These are phyloP conservation scores for Xanthia togata DNA, from an alignment of 2,888 invertebrate genomes.

Conservation along the genomic window DNA sequence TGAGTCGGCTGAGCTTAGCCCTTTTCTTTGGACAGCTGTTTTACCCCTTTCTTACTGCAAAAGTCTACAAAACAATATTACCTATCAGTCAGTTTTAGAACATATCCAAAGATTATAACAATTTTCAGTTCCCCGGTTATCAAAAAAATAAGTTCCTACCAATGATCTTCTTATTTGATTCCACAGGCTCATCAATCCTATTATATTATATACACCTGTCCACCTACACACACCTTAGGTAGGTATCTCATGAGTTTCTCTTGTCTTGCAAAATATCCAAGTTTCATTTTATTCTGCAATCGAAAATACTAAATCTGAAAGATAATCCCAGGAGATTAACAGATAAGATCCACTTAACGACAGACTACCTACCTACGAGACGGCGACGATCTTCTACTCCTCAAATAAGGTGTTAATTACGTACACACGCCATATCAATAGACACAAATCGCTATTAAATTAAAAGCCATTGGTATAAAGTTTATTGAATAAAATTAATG, in stretches of 20 bases:
- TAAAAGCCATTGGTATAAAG: conserved; percentile 52
- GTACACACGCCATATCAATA: conserved; percentile 60
- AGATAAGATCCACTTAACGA: conserved; percentile 39
- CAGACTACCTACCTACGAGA: conserved; percentile 43
- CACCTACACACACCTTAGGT: too few species aligned
- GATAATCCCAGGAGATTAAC: conserved; percentile 26
- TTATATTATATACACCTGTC: too few species aligned
- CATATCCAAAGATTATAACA: too few species aligned
- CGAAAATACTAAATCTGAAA: conserved; percentile 16
- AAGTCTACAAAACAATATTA: background rate
- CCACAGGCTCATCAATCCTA: too few species aligned
- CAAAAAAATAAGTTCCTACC: too few species aligned
- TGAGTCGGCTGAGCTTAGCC: background rate
- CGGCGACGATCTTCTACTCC: conserved; percentile 29
- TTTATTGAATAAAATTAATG: conserved; percentile 54
- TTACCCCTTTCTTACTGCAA: background rate
- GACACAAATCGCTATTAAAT: conserved; percentile 60
- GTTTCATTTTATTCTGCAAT: background rate
- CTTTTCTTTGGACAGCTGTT: background rate
- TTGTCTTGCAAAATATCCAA: background rate
- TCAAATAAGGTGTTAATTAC: conserved; percentile 65
- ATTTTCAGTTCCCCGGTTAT: too few species aligned
- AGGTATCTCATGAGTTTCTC: too few species aligned
- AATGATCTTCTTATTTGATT: too few species aligned
- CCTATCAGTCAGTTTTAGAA: too few species aligned